A percentile compares a stretch with the other conserved stretches of the same genome.
phyloP scores from a whole-genome alignment of 2,113 vertebrate genomes.

The Brienomyrus longianalis region DNA sequence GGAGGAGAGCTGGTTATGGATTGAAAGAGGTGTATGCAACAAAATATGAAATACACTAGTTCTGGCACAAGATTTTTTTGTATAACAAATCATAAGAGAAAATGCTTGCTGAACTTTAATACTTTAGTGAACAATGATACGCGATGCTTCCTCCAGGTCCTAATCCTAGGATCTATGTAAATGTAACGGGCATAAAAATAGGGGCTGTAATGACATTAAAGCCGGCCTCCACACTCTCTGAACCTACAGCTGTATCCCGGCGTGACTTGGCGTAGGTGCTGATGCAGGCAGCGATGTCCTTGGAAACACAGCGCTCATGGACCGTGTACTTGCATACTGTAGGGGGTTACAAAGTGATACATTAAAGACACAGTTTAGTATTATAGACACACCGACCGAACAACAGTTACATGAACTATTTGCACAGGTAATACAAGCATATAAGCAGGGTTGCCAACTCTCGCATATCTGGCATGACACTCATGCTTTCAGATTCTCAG shows the following conservation, averaged over 20 bases:
- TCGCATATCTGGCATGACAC: not conserved
- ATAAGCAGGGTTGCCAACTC: not conserved
- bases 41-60: not conserved
- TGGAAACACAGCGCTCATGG: slow-evolving; percentile 86
- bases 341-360: not conserved
- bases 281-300: slow-evolving; percentile 83
- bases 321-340: slow-evolving; percentile 93
- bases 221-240: not conserved
- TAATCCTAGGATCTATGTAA: not conserved
- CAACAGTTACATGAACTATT: not conserved
- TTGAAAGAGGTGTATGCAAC: not conserved
- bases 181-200: not conserved
- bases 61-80: not conserved
- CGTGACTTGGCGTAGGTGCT: slow-evolving; percentile 87
- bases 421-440: not conserved
- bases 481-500: not conserved
- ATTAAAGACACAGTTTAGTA: not conserved
- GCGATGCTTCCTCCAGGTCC: not conserved
- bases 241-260: slow-evolving; percentile 73
- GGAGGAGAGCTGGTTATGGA: not conserved
- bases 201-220: not conserved
- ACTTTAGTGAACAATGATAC: not conserved
- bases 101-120: not conserved
- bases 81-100: not conserved
- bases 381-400: not conserved